phyloP scores from a whole-genome alignment of 2,113 vertebrate species.

The Chaetodon auriga region DNA sequence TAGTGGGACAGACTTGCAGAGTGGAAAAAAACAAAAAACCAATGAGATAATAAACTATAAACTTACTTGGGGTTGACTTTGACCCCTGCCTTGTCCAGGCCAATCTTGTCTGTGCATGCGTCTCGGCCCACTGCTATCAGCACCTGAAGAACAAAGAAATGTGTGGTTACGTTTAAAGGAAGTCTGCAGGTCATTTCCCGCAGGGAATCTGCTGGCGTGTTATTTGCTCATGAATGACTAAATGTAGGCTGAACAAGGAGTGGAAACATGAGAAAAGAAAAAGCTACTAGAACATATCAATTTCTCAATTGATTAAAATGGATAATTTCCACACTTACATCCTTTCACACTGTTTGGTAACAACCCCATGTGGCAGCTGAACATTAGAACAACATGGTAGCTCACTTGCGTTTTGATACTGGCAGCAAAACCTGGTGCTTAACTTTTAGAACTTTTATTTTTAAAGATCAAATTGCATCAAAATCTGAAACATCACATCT shows the following conservation, averaged over 20 bases:
- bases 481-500: too few species aligned
- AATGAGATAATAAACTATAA: conserved; percentile 60
- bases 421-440: neutral
- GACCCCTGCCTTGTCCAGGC: conserved; percentile 91
- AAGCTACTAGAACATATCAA: neutral
- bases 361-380: neutral
- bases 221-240: neutral
- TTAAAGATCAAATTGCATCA: neutral
- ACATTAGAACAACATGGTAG: neutral
- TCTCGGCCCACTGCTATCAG: conserved; percentile 94
- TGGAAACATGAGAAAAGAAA: neutral
- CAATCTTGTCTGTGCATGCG: conserved; percentile 92
- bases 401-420: neutral
- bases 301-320: neutral
- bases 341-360: too few species aligned
- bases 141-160: conserved; percentile 82
- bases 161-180: neutral
- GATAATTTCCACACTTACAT: neutral
- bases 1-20: rapidly evolving
- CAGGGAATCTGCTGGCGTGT: neutral
- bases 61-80: conserved; percentile 92
- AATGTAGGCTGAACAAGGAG: neutral
- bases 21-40: neutral
- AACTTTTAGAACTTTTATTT: neutral
- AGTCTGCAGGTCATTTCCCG: neutral